These are phyloP conservation scores for Drosophila silvestris DNA, from an alignment of 2,888 invertebrate species.

Conservation along the genomic window DNA sequence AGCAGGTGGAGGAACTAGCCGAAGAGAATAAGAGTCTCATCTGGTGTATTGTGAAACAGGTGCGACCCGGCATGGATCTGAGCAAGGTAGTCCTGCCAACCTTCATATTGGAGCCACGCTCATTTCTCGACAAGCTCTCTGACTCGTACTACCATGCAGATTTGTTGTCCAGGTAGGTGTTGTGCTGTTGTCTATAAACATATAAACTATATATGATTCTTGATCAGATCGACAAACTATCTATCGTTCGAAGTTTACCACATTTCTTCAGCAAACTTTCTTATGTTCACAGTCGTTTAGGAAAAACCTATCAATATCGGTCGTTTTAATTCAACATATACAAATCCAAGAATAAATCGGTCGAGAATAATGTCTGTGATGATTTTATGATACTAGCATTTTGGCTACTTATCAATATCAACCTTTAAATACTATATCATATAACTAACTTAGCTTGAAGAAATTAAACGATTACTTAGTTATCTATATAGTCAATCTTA, in stretches of 20 bases:
- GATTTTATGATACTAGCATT: neutral
- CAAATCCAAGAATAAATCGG: neutral
- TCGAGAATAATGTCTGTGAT: neutral
- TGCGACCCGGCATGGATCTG: conserved; percentile 97
- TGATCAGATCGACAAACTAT: neutral
- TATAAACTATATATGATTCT: neutral
- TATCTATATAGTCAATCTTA: neutral
- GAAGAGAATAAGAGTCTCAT: conserved; percentile 98
- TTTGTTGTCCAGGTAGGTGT: conserved; percentile 91
- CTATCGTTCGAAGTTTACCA: neutral
- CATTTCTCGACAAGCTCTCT: conserved; percentile 96
- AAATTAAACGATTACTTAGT: neutral
- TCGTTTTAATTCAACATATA: neutral
- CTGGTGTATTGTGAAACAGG: conserved; percentile 97
- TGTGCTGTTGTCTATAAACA: neutral
- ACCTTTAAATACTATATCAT: neutral
- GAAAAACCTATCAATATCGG: neutral
- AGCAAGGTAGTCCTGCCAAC: conserved; percentile 94
- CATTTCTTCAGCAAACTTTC: neutral
- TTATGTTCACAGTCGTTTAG: neutral
- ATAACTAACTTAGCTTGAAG: neutral
- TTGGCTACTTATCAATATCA: neutral
- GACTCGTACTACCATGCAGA: conserved; percentile 98
- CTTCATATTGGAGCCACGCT: conserved; percentile 96
- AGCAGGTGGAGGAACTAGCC: conserved; percentile 95